Base-by-base conservation (phyloP, 1,140 invertebrate species). In the Drosophila malerkotliana region DNA sequence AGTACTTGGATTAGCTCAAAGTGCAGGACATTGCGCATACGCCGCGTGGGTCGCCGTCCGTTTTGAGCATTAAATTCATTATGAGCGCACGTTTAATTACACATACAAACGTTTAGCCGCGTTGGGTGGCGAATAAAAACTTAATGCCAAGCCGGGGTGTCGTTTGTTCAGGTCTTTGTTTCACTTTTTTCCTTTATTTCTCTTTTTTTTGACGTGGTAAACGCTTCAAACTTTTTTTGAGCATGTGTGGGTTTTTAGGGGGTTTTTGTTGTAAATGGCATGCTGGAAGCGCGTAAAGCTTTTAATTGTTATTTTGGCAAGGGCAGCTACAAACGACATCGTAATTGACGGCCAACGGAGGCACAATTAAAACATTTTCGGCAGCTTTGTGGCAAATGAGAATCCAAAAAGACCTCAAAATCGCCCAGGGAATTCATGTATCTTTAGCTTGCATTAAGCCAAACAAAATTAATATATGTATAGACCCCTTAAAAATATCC, bases 241-340 rank as follows among this genome's bases (percentile, higher is more conserved):
- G 51, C 32, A 48, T 32, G 51, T 68, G 30, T 62, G 26, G 6
- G 47, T 15, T 4, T 59, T 8, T 52, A 0, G 3, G 15, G 15
- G 30, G 18, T 34, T 67, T 32, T 26, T 6, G 28, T 48, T 72
- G 59, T 75, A 56, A 85, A 77, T 81, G 61, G 39, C 12, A 41
- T 41, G 39, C 39, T 41, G 39, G 39, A 15, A 45, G 15, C 41
- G 78, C 60, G 72, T 55, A 63, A 52, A 78, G 78, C 74, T 57
- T 75, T 87, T 85, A 87, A 87, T 87, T 87, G 82, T 76, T 78
- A 44, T 62, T 82, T 81, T 72, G 64, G 58, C 73, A 74, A 71
- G 62, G 72, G 67, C 62, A 41, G 32, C 48, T 32, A 24, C 49
- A 64, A 54, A 47, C 59, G 41, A 9, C 64, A 73, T 41, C 53